Conservation (phyloP, 1,140 invertebrate species). For the Gryon sp. region DNA sequence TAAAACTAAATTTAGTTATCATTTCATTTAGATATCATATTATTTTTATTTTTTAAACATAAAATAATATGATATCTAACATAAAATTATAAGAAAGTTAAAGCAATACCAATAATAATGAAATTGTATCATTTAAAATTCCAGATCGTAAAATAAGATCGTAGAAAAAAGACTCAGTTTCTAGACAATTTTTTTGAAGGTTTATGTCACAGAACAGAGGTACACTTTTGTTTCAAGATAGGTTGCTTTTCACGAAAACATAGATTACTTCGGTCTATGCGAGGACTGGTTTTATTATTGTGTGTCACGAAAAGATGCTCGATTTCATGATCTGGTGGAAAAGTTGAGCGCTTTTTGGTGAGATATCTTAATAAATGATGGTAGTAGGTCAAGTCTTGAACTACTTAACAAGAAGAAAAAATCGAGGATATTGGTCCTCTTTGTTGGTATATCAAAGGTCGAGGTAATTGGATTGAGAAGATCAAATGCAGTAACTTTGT, state of each 20-base stretch:
- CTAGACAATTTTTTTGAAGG: conserved; percentile 43
- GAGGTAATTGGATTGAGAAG: conserved; percentile 76
- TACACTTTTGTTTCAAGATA: conserved; percentile 54
- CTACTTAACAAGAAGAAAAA: conserved; percentile 46
- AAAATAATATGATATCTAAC: too few relatives aligned
- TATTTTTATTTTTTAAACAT: too few relatives aligned
- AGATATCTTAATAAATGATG: conserved; percentile 61
- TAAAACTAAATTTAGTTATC: too few relatives aligned
- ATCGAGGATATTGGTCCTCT: conserved; percentile 72
- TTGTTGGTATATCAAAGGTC: conserved; percentile 70
- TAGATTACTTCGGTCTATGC: conserved; percentile 46
- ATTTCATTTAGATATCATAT: too few relatives aligned
- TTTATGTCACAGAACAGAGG: conserved; percentile 61
- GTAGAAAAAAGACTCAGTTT: conserved; percentile 26
- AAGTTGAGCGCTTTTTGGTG: conserved; percentile 61
- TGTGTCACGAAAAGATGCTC: conserved; percentile 62
- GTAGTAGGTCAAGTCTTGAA: conserved; percentile 59
- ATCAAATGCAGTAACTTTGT: conserved; percentile 59
- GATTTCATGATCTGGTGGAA: conserved; percentile 34
- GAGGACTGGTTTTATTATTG: conserved; percentile 66
- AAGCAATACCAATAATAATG: too few relatives aligned
- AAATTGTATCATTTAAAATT: too few relatives aligned
- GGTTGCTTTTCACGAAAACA: conserved; percentile 48
- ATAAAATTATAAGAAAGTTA: too few relatives aligned
- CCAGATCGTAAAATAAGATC: too few relatives aligned